Percentiles rank a stretch among this genome's conserved stretches.
Evolutionary conservation across 1,140 invertebrate genomes (phyloP).

Genomic region (Arion vulgaris): DNA sequence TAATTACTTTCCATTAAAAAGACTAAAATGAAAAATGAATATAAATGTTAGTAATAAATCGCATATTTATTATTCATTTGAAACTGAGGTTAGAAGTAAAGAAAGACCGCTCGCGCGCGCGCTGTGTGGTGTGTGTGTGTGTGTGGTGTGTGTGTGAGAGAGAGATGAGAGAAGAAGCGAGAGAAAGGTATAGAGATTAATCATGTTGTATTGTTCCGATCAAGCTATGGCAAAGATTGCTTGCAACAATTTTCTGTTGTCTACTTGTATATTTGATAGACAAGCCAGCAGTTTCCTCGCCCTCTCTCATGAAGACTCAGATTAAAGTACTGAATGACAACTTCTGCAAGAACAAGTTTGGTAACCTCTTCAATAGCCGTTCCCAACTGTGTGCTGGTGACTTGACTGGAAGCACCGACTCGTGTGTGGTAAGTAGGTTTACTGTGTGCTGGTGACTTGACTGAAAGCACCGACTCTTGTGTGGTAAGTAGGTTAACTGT

Average conservation of each 20-base stretch:
- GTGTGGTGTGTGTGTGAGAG: no score
- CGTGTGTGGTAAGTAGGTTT: constrained; percentile 28
- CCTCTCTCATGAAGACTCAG: not conserved
- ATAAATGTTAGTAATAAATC: no score
- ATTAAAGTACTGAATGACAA: not conserved
- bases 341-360: constrained; percentile 3
- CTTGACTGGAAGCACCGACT: not conserved
- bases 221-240: no score
- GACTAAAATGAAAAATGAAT: no score
- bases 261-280: not conserved
- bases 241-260: not conserved
- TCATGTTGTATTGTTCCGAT: no score
- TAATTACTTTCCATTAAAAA: no score
- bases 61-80: no score
- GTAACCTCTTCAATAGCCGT: not conserved
- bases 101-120: no score
- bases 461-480: constrained; percentile 19
- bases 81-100: no score
- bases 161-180: no score
- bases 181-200: no score
- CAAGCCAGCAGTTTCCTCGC: not conserved
- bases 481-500: constrained; percentile 26
- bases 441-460: constrained; percentile 26
- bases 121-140: no score
- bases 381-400: constrained; percentile 30